phyloP scores from a whole-genome alignment of 2,888 invertebrate genomes.

The Oasisia sp. region DNA sequence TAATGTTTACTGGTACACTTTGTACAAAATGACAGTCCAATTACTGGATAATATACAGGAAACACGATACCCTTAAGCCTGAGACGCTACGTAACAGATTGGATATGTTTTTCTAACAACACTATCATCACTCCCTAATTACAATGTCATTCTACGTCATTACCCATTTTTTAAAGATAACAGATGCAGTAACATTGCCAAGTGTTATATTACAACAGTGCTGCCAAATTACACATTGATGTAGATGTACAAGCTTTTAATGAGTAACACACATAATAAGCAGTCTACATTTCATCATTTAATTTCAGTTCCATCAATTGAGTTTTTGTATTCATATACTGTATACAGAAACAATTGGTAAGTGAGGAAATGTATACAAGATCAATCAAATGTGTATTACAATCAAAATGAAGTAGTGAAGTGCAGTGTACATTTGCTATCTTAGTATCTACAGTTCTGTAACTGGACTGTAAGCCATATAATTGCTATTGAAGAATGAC shows the following conservation, averaged over 20 bases:
- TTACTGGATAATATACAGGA: not conserved
- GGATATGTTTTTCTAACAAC: not conserved
- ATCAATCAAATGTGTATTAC: not conserved
- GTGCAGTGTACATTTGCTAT: not conserved
- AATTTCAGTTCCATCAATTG: not conserved
- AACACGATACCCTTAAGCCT: not conserved
- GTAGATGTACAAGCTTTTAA: not conserved
- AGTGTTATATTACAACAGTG: not conserved
- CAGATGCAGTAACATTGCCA: not conserved
- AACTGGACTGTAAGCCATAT: not conserved
- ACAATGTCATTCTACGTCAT: not conserved
- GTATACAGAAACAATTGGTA: not conserved
- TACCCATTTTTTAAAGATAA: not conserved
- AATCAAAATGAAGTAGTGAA: not conserved
- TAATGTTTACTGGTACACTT: not conserved
- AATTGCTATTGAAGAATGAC: not conserved
- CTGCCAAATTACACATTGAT: not conserved
- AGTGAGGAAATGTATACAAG: not conserved
- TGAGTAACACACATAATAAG: not conserved
- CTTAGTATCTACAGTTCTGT: not conserved
- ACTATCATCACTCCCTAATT: not conserved
- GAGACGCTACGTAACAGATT: not conserved
- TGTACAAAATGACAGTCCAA: not conserved
- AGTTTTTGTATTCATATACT: not conserved
- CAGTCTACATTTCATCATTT: not conserved